phyloP scores from a whole-genome alignment of 2,888 invertebrate genomes.

The Acronicta aceris region DNA sequence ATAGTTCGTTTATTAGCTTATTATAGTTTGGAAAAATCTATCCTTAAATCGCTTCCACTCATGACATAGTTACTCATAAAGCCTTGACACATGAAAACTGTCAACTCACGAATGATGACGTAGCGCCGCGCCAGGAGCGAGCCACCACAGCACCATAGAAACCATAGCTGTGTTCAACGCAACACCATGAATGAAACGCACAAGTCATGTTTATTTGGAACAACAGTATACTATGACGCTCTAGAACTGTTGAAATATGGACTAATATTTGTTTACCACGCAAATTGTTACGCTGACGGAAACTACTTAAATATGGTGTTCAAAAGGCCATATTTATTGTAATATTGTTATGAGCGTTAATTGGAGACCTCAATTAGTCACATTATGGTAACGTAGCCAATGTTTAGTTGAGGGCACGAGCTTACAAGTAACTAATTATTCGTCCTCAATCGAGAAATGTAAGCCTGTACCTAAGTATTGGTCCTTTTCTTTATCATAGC shows the following conservation, averaged over 20 bases:
- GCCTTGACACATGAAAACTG: constrained; percentile 58
- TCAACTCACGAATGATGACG: constrained; percentile 57
- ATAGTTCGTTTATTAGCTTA: too few species aligned
- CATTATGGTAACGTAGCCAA: too few species aligned
- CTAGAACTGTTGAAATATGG: constrained; percentile 22
- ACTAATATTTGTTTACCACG: constrained; percentile 31
- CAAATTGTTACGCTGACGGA: constrained; percentile 10
- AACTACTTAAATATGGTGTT: constrained; percentile 18
- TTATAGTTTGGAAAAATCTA: too few species aligned
- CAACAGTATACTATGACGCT: constrained; percentile 5
- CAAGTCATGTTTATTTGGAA: constrained; percentile 41
- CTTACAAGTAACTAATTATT: too few species aligned
- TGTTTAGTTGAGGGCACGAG: too few species aligned
- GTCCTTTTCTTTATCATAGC: too few species aligned
- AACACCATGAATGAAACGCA: constrained; percentile 47
- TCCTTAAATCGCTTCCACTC: constrained; percentile 33
- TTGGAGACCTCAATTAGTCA: constrained; percentile 6
- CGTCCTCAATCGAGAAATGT: too few species aligned
- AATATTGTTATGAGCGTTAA: constrained; percentile 6
- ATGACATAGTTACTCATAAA: constrained; percentile 1
- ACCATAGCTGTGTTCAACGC: constrained; percentile 22
- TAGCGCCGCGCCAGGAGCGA: constrained; percentile 18
- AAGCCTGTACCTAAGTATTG: too few species aligned
- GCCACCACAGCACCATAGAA: constrained; percentile 11
- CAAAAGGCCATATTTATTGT: constrained; percentile 3